These are phyloP conservation scores for Oceanites oceanicus DNA, from an alignment of 2,113 vertebrate species.

Conservation along the genomic window DNA sequence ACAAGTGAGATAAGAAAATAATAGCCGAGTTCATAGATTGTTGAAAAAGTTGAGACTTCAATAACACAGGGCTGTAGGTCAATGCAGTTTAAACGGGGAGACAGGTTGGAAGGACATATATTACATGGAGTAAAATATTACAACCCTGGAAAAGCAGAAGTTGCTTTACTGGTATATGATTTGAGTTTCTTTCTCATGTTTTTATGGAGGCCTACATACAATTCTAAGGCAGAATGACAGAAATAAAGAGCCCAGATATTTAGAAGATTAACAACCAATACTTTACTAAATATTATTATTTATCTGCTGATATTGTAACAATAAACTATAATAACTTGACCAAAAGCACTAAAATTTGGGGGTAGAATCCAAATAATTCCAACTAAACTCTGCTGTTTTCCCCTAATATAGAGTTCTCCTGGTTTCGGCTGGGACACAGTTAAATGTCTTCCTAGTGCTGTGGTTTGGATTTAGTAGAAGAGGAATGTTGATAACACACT, in stretches of 20 bases:
- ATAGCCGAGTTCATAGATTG: neutral
- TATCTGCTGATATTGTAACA: neutral
- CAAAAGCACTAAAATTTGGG: rapidly evolving
- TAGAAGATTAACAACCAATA: rapidly evolving
- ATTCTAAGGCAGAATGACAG: neutral
- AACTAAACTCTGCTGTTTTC: neutral
- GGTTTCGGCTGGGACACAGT: too few species aligned
- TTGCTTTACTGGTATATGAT: neutral
- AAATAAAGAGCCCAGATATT: neutral
- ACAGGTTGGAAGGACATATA: rapidly evolving
- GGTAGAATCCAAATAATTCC: neutral
- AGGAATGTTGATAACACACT: too few species aligned
- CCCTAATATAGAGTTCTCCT: neutral
- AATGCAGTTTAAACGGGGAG: neutral
- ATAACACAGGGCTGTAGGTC: neutral
- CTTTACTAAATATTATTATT: neutral
- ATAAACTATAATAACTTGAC: neutral
- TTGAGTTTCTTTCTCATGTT: neutral
- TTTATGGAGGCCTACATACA: neutral
- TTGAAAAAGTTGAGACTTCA: neutral
- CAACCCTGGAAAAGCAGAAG: neutral
- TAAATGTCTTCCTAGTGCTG: too few species aligned
- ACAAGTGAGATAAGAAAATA: neutral
- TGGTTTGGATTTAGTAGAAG: too few species aligned
- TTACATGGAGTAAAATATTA: neutral